A percentile compares a stretch with the other conserved stretches of the same genome.
These are phyloP conservation scores for Chrysina gloriosa DNA, from an alignment of 2,888 invertebrate species.

Conservation along the genomic window DNA sequence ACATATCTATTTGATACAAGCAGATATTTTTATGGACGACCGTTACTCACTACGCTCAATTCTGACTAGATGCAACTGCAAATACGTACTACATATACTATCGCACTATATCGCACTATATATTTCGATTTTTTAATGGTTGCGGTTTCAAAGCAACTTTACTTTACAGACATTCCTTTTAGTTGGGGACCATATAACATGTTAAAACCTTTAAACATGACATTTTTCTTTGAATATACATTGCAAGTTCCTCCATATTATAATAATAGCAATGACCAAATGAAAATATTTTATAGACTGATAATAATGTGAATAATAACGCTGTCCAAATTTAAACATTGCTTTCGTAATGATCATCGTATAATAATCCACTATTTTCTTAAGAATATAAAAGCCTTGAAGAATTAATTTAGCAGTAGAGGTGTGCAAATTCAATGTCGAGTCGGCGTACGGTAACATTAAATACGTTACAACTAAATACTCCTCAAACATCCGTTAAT, in stretches of 20 bases:
- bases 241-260: background rate
- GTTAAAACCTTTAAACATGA: background rate
- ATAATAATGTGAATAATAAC: too few relatives aligned
- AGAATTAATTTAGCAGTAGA: background rate
- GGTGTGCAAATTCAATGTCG: constrained; percentile 6
- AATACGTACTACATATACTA: too few relatives aligned
- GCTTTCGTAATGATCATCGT: too few relatives aligned
- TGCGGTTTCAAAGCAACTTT: background rate
- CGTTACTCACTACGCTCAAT: too few relatives aligned
- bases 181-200: background rate
- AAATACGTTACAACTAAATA: constrained; percentile 7
- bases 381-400: background rate
- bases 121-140: background rate
- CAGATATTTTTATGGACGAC: too few relatives aligned
- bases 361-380: too few relatives aligned
- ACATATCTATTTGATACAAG: too few relatives aligned
- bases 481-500: constrained; percentile 34
- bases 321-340: too few relatives aligned
- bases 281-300: background rate
- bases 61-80: too few relatives aligned
- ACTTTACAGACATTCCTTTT: background rate
- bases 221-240: background rate
- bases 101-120: too few relatives aligned
- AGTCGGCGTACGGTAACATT: constrained; percentile 11
- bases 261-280: background rate